Conservation (phyloP, 2,797 vertebrate species). For the Propithecus perrieri region DNA sequence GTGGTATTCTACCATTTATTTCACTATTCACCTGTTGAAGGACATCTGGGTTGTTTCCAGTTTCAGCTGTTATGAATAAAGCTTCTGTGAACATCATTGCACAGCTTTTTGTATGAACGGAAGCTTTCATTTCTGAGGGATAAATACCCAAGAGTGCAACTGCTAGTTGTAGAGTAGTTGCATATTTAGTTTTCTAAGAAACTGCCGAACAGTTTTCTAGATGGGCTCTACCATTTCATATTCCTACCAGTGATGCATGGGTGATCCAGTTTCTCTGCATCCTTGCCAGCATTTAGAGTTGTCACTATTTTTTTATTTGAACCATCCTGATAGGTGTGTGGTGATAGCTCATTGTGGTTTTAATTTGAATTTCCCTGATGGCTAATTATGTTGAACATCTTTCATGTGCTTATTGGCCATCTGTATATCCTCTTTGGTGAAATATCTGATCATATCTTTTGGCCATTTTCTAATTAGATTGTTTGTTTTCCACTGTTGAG, state of each 20-base stretch:
- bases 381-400: not conserved
- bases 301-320: not conserved
- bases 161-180: not conserved
- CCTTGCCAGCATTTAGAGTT: not conserved
- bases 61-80: not conserved
- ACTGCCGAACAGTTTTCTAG: slow-evolving; percentile 26
- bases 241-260: not conserved
- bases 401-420: not conserved
- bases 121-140: slow-evolving; percentile 46
- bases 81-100: not conserved
- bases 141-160: not conserved
- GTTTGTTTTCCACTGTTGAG: not conserved
- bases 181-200: slow-evolving; percentile 46
- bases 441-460: slow-evolving; percentile 40
- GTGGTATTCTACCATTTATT: not conserved
- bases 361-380: not conserved
- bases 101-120: slow-evolving; percentile 19
- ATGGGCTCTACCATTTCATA: not conserved
- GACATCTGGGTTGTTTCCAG: not conserved
- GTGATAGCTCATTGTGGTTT: not conserved
- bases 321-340: not conserved
- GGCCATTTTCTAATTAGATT: slow-evolving; percentile 40
- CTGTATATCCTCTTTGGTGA: not conserved
- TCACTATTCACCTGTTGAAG: slow-evolving; percentile 24
- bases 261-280: not conserved